Base-by-base conservation (phyloP, 2,113 vertebrate genomes). In the Poeciliopsis turrubarensis region DNA sequence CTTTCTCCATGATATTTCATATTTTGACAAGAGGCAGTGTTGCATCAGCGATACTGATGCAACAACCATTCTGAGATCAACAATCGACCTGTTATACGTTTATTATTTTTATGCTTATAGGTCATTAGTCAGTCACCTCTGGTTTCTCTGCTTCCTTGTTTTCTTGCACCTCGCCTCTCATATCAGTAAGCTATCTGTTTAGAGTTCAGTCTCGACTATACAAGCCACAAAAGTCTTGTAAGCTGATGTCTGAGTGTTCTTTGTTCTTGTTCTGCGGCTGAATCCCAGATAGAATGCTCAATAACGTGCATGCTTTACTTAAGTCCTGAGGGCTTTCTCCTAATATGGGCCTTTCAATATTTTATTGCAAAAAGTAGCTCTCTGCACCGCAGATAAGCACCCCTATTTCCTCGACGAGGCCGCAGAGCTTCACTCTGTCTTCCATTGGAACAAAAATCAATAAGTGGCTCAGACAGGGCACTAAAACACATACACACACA, bases 371-470 rank as follows among this genome's bases (percentile, higher is more conserved):
- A n/a, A 73, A 70, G 75, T 80, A 65, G 82, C 73, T 77, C 66
- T 73, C 26, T 39, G 70, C 74, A 75, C 73, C 73, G 73, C 73
- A 75, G 73, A 88, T 63, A 70, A 62, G 74, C 67, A 64, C 72
- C 68, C 63, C 70, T 60, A 76, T 85, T 84, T 87, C 80, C 82
- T 84, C 62, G 65, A 47, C n/a, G 41, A 77, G 68, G 44, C 80
- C n/a, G 0, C 76, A 68, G 72, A 78, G 75, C 72, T 77, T 81
- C 65, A 32, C 30, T 70, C 80, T 69, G 81, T 72, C 80, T 79
- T 57, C 31, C 60, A 83, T 75, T 64, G 71, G 34, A 83, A 70
- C 72, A 69, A 64, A 84, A 90, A 88, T 90, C 87, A 88, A 90
- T 91, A 80, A 89, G 79, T 73, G 81, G 72, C 62, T 31, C 12